Evolutionary conservation across 2,797 vertebrate genomes (phyloP).

Genomic region (Clarias laeviceps): DNA sequence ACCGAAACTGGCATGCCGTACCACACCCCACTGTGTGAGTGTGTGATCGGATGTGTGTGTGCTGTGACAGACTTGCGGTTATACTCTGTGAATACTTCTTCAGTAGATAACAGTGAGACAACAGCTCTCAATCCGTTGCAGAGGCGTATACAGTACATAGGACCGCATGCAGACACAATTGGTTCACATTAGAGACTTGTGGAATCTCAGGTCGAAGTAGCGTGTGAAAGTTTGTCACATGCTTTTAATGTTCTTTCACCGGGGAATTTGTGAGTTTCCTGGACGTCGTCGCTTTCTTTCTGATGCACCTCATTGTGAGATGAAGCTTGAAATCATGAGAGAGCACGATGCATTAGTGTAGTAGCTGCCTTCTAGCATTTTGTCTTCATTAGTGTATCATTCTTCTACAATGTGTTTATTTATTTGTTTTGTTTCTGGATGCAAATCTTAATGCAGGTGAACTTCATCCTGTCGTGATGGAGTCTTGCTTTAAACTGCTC

Average conservation of each 20-base stretch:
- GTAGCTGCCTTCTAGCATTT: slow-evolving; percentile 1
- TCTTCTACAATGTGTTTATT: not conserved
- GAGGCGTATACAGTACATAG: not conserved
- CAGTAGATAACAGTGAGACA: not conserved
- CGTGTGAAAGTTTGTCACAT: not conserved
- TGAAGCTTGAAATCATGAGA: not conserved
- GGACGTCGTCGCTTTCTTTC: not conserved
- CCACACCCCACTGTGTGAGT: slow-evolving; percentile 2
- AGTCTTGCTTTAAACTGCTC: slow-evolving; percentile 18
- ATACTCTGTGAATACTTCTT: slow-evolving; percentile 5
- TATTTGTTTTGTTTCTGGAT: slow-evolving; percentile 30
- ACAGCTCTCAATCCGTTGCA: not conserved
- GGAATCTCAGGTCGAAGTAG: not conserved
- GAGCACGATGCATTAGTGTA: not conserved
- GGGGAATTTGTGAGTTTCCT: not conserved
- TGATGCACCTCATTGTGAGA: not conserved
- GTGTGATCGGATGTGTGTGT: not conserved
- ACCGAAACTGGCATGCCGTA: not conserved
- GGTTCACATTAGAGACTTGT: not conserved
- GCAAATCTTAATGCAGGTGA: slow-evolving; percentile 24
- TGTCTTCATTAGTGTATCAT: not conserved
- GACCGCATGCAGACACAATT: not conserved
- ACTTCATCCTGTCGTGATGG: slow-evolving; percentile 12
- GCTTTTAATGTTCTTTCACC: too few relatives aligned
- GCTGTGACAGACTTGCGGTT: not conserved